Conservation (phyloP, 1,140 invertebrate genomes). For the Lepidurus apus region DNA sequence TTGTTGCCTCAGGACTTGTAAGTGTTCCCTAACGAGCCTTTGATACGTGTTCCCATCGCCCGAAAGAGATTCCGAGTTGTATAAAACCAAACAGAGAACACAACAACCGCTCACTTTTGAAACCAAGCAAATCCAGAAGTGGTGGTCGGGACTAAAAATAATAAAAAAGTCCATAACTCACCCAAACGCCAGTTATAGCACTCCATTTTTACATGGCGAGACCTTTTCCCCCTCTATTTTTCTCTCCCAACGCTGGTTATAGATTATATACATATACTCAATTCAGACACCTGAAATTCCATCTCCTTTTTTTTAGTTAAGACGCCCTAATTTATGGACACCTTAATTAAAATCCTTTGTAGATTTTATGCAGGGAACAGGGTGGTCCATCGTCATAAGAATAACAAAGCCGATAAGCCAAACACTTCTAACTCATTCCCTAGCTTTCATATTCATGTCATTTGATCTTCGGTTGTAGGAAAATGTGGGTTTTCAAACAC, state of each 20-base stretch:
- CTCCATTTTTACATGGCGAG: not conserved
- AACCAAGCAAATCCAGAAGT: not conserved
- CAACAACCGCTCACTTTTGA: not conserved
- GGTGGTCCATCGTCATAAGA: not conserved
- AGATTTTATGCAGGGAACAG: slow-evolving; percentile 8
- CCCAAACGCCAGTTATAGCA: slow-evolving; percentile 9
- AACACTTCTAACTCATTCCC: not conserved
- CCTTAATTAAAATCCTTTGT: slow-evolving; percentile 16
- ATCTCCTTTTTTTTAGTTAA: not conserved
- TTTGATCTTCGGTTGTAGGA: not conserved
- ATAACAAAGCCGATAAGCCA: not conserved
- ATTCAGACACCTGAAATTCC: slow-evolving; percentile 1
- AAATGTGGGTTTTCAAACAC: slow-evolving; percentile 1
- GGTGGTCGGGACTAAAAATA: not conserved
- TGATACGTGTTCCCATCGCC: slow-evolving; percentile 1
- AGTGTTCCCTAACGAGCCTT: slow-evolving; percentile 14
- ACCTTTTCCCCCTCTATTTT: not conserved
- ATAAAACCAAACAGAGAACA: not conserved
- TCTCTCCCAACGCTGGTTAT: not conserved
- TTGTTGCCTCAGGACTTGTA: slow-evolving; percentile 1
- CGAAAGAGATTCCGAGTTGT: not conserved
- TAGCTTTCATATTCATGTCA: not conserved
- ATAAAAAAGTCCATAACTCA: slow-evolving; percentile 10
- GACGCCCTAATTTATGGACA: not conserved
- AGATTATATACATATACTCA: not conserved